Evolutionary conservation across 2,113 vertebrate genomes (phyloP), one percentile per base, ranked within the genome.

Genomic region (Nibea albiflora): DNA sequence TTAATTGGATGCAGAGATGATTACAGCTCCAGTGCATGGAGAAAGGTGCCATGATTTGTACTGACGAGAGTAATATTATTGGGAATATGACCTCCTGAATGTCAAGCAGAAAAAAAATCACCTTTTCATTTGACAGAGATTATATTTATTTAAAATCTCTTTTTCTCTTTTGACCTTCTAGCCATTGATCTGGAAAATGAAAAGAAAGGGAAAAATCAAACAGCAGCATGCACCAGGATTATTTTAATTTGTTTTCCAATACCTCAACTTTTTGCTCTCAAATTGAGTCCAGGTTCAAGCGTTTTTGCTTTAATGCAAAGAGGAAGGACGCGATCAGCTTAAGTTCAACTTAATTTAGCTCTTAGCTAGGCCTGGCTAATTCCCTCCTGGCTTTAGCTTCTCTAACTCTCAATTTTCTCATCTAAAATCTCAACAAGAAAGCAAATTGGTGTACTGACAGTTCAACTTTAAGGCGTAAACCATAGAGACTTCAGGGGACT

Each of bases 11-110:
- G 53, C 11, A 24, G 50, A 56, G 20, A 73, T 28, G 47, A 71
- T 74, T 75, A 39, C 16, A 61, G 60, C 50, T 20, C 46, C 7
- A n/a, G n/a, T 56, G 63, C 49, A 4, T 11, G 1, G 39, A 78
- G 52, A 73, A 81, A 78, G 44, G 53, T 73, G 72, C 26, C 4
- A 16, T 60, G 1, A 70, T 70, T 88, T 69, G 19, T n/a, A 44
- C 57, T 42, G 66, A 64, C 35, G 26, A 72, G n/a, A 20, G 6
- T 3, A 54, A 67, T 44, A 50, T 63, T 53, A 42, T 11, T 24
- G 22, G 24, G 42, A 60, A 65, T 56, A 17, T 69, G 57, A 83
- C 57, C 67, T 61, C 4, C 26, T 66, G 39, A 75, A 76, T 78
- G 65, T 79, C 61, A n/a, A 16, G 4, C 54, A 31, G 17, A 65